Evolutionary conservation across 1,140 invertebrate genomes (phyloP).

Genomic region (Pararge aegeria): DNA sequence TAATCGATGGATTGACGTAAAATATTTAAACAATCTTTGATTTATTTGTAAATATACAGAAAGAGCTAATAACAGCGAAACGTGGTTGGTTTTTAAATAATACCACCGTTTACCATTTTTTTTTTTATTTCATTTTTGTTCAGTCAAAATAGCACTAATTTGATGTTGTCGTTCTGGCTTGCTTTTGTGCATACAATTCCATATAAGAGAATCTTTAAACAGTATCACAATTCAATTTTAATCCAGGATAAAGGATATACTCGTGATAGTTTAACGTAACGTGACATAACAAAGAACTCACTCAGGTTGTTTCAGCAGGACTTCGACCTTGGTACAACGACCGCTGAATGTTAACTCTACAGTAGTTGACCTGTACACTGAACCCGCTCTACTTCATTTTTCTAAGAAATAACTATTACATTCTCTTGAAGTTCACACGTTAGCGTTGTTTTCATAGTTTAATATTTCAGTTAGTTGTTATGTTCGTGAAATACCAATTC

Average conservation of each 20-base stretch:
- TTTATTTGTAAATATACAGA: too few species aligned
- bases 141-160: too few species aligned
- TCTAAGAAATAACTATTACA: slow-evolving; percentile 23
- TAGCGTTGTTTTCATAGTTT: neutral
- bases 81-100: too few species aligned
- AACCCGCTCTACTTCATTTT: slow-evolving; percentile 25
- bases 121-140: too few species aligned
- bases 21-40: too few species aligned
- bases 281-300: slow-evolving; percentile 49
- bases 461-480: slow-evolving; percentile 2
- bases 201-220: too few species aligned
- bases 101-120: too few species aligned
- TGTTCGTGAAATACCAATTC: slow-evolving; percentile 6
- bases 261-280: slow-evolving; percentile 23
- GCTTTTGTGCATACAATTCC: too few species aligned
- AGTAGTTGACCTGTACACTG: slow-evolving; percentile 33
- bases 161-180: too few species aligned
- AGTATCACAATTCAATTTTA: too few species aligned
- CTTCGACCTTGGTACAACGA: slow-evolving; percentile 58
- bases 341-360: slow-evolving; percentile 52
- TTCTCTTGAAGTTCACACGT: slow-evolving; percentile 14
- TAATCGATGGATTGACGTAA: too few species aligned
- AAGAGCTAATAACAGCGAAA: too few species aligned
- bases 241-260: neutral
- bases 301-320: slow-evolving; percentile 32